Percentiles rank a stretch among this genome's conserved stretches.
Conservation (phyloP, 2,888 invertebrate genomes). For the Tetanocera ferruginea region DNA sequence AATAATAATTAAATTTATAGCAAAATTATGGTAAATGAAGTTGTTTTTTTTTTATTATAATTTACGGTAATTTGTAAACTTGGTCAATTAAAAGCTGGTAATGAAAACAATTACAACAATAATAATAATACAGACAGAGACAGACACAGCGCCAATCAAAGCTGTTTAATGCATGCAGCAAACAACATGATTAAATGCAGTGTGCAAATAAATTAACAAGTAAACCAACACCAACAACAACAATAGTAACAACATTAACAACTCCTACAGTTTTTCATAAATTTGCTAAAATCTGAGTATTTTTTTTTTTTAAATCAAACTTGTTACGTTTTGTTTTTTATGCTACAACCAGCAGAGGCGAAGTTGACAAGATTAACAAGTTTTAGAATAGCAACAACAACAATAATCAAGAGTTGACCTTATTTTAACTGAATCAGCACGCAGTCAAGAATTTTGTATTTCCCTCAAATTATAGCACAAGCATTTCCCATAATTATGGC, state of each 20-base stretch:
- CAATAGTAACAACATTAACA: background rate
- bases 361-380: too few species aligned
- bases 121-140: background rate
- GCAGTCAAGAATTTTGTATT: too few species aligned
- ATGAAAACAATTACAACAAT: background rate
- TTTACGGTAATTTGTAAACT: background rate
- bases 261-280: background rate
- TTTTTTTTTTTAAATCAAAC: too few species aligned
- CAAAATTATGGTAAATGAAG: too few species aligned
- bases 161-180: background rate
- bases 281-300: too few species aligned
- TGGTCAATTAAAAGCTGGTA: conserved; percentile 12
- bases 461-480: background rate
- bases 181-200: conserved; percentile 13
- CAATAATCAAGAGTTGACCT: background rate
- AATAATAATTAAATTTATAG: too few species aligned
- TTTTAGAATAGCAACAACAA: too few species aligned
- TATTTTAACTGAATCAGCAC: background rate
- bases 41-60: too few species aligned
- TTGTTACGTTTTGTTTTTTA: too few species aligned
- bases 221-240: background rate
- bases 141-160: background rate
- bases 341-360: too few species aligned
- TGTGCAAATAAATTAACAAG: conserved; percentile 9
- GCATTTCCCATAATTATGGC: background rate